Percentiles rank a stretch among this genome's conserved stretches.
These are phyloP conservation scores for Macroteleia sp. DNA, from an alignment of 2,888 invertebrate species.

Conservation along the genomic window DNA sequence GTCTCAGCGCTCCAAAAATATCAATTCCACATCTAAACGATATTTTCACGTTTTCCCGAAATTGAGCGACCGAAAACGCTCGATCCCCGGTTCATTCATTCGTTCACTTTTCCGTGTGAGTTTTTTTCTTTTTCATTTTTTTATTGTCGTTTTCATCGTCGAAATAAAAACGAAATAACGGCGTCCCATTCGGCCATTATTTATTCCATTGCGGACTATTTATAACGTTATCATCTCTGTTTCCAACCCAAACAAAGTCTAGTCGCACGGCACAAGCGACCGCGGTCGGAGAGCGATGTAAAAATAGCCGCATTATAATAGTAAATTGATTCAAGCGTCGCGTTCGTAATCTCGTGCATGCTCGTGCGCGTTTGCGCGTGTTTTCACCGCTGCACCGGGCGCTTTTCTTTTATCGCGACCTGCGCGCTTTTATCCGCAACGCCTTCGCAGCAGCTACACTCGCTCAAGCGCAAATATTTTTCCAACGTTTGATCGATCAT, in stretches of 20 bases:
- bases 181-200: background rate
- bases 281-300: slow-evolving; percentile 40
- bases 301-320: slow-evolving; percentile 59
- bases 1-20: too few relatives aligned
- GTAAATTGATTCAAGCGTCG: slow-evolving; percentile 58
- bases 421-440: slow-evolving; percentile 38
- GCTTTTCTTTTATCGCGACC: slow-evolving; percentile 49
- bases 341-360: slow-evolving; percentile 51
- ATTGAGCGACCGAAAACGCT: too few relatives aligned
- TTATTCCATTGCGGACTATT: slow-evolving; percentile 23
- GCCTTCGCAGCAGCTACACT: slow-evolving; percentile 15
- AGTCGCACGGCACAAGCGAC: slow-evolving; percentile 32
- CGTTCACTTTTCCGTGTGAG: too few relatives aligned
- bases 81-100: too few relatives aligned
- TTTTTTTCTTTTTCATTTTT: too few relatives aligned
- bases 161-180: too few relatives aligned
- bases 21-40: too few relatives aligned
- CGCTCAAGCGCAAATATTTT: slow-evolving; percentile 53
- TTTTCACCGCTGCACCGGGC: slow-evolving; percentile 23
- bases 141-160: too few relatives aligned
- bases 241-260: slow-evolving; percentile 56
- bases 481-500: slow-evolving; percentile 54
- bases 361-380: slow-evolving; percentile 37
- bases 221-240: slow-evolving; percentile 48
- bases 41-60: too few relatives aligned